Base-by-base conservation (phyloP, 2,113 vertebrate species). In the Apistogramma diplotaenia region DNA sequence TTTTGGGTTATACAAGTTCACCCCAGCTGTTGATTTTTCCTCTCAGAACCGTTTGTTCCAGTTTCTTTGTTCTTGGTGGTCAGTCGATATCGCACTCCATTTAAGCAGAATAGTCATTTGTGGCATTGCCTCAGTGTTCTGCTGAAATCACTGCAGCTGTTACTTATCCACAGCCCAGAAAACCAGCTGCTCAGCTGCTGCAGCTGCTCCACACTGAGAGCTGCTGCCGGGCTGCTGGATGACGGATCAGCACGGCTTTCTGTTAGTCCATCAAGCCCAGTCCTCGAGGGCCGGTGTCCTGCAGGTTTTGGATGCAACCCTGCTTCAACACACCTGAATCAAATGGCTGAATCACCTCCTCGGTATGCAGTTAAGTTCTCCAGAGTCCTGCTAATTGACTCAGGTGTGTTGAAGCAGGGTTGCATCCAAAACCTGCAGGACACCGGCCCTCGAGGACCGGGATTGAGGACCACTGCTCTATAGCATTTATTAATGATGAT, bases 111-210 rank as follows among this genome's bases (percentile, higher is more conserved):
- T 67, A 82, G 23, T 84, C 82, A 82, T 72, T 61, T 23, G 60
- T 59, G 81, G 85, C 71, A 62, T 19, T 6, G 58, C 57, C 35
- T 49, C 71, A 25, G 51, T 9, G 53, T 29, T 58, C 19, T 40
- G 74, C 23, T 23, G 57, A 58, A 76, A 80, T 81, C 76, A 58
- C 75, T 65, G 49, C 86, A 80, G 84, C 86, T 86, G 85, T 77
- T 72, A 71, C 58, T 83, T 43, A 71, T 65, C 40, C 23, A 40
- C 53, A 55, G 71, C 56, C 53, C 31, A 59, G 83, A 76, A 85
- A 59, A 78, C 46, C 79, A 21, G 37, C 76, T 3, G 6, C 54
- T 54, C 79, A 21, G 37, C 76, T 3, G 6, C 54, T 70, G 62
- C 21, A 67, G 62, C 61, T 18, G 51, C 55, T 78, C 31, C 43